Base-by-base conservation (phyloP, 2,888 invertebrate genomes). In the Podabrus alpinus region DNA sequence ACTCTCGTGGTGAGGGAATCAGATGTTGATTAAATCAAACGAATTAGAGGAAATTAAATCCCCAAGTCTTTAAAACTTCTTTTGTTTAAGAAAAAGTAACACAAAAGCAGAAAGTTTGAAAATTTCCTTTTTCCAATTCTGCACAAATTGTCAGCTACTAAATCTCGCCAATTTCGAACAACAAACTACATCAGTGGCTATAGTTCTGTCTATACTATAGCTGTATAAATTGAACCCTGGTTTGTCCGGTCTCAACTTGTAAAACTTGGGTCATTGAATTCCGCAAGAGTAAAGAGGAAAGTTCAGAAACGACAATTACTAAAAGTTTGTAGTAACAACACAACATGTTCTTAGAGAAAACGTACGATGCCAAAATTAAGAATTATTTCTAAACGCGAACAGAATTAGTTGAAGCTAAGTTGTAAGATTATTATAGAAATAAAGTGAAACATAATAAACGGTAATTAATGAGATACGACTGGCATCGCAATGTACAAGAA, bases 191-290 rank as follows among this genome's bases (percentile, higher is more conserved):
- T 80, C 80, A 79, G 78, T 76, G 73, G 75, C 75, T 78, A 77
- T 78, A 77, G 71, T 19, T 68, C 75, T 78, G 75, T 75, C 69
- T 75, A 69, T 16, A 62, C 69, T 73, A 72, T 73, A 71, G 79
- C 78, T 79, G 80, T 80, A 80, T 82, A 81, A 81, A 82, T 81
- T 80, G 79, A 80, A 79, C 81, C 79, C 80, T 76, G 79, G 79
- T 79, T 75, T 71, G 74, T 75, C 74, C 79, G 74, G 75, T 75
- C 76, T 79, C 82, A 80, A 80, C 82, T 79, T 78, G 78, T 73
- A 74, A 80, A 83, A 82, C 79, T 83, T 82, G 79, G 81, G 77
- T 81, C 82, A 83, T 83, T 81, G 82, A 82, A 82, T 82, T 81
- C 80, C 81, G 79, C 73, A 78, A 80, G 75, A 78, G 77, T 77